A percentile compares a stretch with the other conserved stretches of the same genome.
phyloP scores from a whole-genome alignment of 2,888 invertebrate species.

The Parascotia fuliginaria region DNA sequence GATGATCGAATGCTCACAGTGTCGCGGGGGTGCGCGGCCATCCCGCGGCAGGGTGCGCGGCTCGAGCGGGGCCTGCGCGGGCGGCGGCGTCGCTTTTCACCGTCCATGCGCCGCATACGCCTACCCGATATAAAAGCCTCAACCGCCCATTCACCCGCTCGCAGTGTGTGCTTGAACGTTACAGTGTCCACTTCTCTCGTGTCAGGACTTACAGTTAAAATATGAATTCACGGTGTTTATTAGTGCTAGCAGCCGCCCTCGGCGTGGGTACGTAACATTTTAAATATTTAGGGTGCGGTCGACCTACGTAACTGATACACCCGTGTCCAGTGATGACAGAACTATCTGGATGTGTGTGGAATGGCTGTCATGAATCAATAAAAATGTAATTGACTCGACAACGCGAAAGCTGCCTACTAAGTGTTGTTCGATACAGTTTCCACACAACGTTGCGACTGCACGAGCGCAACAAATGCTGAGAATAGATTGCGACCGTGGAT shows the following conservation, averaged over 20 bases:
- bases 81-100: slow-evolving; percentile 75
- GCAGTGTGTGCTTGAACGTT: slow-evolving; percentile 85
- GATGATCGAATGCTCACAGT: slow-evolving; percentile 26
- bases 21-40: slow-evolving; percentile 36
- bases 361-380: slow-evolving; percentile 43
- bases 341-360: slow-evolving; percentile 45
- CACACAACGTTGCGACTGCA: slow-evolving; percentile 56
- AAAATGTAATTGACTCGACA: slow-evolving; percentile 47
- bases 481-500: slow-evolving; percentile 57
- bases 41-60: slow-evolving; percentile 30
- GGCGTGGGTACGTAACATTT: slow-evolving; percentile 88
- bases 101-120: slow-evolving; percentile 68
- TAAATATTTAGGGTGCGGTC: slow-evolving; percentile 76
- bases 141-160: slow-evolving; percentile 84
- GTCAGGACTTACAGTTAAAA: slow-evolving; percentile 81
- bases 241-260: slow-evolving; percentile 88
- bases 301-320: slow-evolving; percentile 21
- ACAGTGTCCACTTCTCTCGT: slow-evolving; percentile 80
- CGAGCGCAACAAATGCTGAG: slow-evolving; percentile 55
- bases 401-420: slow-evolving; percentile 58
- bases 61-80: slow-evolving; percentile 57
- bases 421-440: slow-evolving; percentile 65
- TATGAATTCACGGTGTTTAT: slow-evolving; percentile 85
- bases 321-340: slow-evolving; percentile 52
- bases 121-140: slow-evolving; percentile 83